Conservation (phyloP, 2,797 vertebrate species). For the Enteromius radiatus region DNA sequence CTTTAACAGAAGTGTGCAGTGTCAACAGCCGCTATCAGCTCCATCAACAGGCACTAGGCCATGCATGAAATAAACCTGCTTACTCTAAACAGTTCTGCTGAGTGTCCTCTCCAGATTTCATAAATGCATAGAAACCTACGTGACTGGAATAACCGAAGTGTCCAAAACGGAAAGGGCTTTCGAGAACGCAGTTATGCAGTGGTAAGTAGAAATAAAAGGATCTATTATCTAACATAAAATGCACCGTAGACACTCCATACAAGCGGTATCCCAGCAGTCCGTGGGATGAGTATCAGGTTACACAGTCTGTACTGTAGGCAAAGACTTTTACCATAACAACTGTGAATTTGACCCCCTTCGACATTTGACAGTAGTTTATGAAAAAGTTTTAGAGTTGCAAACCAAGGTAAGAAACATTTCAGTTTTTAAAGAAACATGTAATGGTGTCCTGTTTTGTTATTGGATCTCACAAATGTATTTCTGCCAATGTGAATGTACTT, state of each 20-base stretch:
- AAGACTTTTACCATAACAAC: background rate
- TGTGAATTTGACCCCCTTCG: background rate
- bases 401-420: background rate
- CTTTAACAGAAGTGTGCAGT: slow-evolving; percentile 25
- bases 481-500: background rate
- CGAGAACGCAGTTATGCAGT: background rate
- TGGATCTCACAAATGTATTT: background rate
- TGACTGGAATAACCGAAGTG: slow-evolving; percentile 5
- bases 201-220: slow-evolving; percentile 8
- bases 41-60: slow-evolving; percentile 15
- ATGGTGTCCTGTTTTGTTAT: background rate
- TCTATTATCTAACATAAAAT: slow-evolving; percentile 4
- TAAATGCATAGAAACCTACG: background rate
- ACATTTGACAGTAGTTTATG: background rate
- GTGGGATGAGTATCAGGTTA: slow-evolving; percentile 3
- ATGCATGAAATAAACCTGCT: slow-evolving; percentile 33
- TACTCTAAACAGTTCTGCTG: slow-evolving; percentile 23
- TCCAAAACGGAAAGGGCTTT: background rate
- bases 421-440: background rate
- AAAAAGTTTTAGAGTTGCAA: background rate
- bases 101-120: slow-evolving; percentile 38
- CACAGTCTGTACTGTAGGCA: slow-evolving; percentile 17
- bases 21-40: slow-evolving; percentile 34
- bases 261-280: background rate
- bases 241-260: background rate